These are phyloP conservation scores for Machimus atricapillus DNA, from an alignment of 2,888 invertebrate genomes.

Conservation along the genomic window DNA sequence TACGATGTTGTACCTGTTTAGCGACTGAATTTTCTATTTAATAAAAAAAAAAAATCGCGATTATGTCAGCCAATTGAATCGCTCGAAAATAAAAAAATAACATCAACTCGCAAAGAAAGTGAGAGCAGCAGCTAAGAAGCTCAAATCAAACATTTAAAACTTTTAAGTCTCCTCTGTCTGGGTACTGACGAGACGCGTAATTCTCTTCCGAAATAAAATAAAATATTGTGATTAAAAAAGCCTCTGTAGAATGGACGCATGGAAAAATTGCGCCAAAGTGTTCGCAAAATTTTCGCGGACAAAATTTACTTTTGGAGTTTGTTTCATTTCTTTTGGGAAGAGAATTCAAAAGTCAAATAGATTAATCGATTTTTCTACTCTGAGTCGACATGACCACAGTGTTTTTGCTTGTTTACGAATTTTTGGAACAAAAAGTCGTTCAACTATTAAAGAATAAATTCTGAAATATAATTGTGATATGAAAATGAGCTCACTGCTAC, in stretches of 20 bases:
- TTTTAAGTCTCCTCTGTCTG: neutral
- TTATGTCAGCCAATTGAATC: neutral
- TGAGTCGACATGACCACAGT: neutral
- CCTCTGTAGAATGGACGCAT: neutral
- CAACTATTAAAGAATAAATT: neutral
- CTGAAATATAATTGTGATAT: neutral
- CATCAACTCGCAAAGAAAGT: neutral
- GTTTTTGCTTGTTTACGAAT: too few species aligned
- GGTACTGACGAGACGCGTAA: neutral
- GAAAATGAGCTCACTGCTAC: too few species aligned
- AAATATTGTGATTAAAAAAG: neutral
- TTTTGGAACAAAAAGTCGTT: too few species aligned
- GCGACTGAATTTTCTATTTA: constrained; percentile 20
- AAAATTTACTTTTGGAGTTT: neutral
- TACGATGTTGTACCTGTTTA: constrained; percentile 27
- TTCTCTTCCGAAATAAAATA: neutral
- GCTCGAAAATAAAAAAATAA: neutral
- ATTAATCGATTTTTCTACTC: too few species aligned
- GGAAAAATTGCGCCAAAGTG: neutral
- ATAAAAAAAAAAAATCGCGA: neutral
- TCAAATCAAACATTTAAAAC: neutral
- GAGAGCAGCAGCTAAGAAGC: neutral
- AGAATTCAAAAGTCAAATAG: neutral
- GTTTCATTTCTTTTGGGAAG: neutral
- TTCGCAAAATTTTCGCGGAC: neutral